These are phyloP conservation scores for Osmoderma eremita DNA, from an alignment of 2,888 invertebrate species.

Conservation along the genomic window DNA sequence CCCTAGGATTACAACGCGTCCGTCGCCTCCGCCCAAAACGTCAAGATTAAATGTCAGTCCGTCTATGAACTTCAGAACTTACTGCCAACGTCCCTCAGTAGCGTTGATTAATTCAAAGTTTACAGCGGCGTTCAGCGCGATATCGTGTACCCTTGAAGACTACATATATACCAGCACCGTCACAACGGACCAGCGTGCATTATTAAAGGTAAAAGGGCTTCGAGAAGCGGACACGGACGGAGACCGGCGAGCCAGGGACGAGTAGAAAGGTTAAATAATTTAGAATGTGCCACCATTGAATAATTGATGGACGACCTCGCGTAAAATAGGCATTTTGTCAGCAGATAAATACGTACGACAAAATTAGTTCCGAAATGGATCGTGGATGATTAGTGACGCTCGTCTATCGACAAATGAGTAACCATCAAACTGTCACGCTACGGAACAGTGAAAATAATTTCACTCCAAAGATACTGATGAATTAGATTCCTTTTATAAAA, in stretches of 20 bases:
- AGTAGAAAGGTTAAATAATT: conserved; percentile 37
- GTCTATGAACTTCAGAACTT: conserved; percentile 31
- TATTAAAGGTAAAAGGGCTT: conserved; percentile 34
- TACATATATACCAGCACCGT: conserved; percentile 12
- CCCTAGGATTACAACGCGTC: too few species aligned
- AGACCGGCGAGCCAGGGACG: not conserved
- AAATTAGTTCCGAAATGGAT: conserved; percentile 26
- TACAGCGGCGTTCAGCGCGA: conserved; percentile 10
- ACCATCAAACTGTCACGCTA: conserved; percentile 1
- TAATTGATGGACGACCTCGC: conserved; percentile 35
- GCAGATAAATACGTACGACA: conserved; percentile 27
- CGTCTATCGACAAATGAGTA: conserved; percentile 6
- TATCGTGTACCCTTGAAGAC: conserved; percentile 17
- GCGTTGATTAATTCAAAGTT: conserved; percentile 36
- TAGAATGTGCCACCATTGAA: conserved; percentile 35
- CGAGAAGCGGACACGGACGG: conserved; percentile 16
- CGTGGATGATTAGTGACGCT: conserved; percentile 24
- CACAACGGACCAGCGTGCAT: conserved; percentile 29
- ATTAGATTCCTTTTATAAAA: too few species aligned
- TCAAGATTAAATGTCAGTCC: conserved; percentile 31
- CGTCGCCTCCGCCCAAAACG: conserved; percentile 31
- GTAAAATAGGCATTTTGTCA: conserved; percentile 34
- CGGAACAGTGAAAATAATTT: not conserved
- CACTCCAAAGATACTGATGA: too few species aligned
- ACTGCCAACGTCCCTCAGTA: conserved; percentile 24